Base-by-base conservation (phyloP, 2,888 invertebrate genomes). In the Actias luna region DNA sequence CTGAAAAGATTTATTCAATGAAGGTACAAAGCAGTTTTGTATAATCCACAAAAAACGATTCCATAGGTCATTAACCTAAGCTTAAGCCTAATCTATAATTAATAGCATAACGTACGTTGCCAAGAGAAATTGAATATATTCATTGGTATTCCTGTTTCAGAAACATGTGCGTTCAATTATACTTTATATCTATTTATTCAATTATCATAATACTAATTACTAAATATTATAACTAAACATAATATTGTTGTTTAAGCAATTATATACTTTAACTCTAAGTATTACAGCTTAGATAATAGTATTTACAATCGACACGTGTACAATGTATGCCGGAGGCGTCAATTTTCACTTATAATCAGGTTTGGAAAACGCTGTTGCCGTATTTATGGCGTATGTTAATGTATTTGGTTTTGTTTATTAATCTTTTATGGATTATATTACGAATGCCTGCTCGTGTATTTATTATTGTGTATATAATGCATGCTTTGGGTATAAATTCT, bases 311-410 rank as follows among this genome's bases (percentile, higher is more conserved):
- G 55, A 16, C 55, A 55, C 29, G 55, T 55, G 55, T 55, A 55
- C n/a, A 29, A 29, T 55, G 55, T 55, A 29, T 55, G 29, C 29
- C 55, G n/a, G 3, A 18, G 29, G 29, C 55, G n/a, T 55, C 55
- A 55, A 55, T 55, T 55, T 55, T 55, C 55, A 55, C 55, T 55
- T 55, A 2, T 29, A 27, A 55, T 55, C n/a, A 7, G 29, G 29
- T 18, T 55, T 29, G 27, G n/a, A 55, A 29, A 27, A 55, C 29
- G 29, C 55, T n/a, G 29, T 55, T 55, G n/a, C 55, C 16, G 29
- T 29, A n/a, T n/a, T 55, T 29, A 55, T 55, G n/a, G 5, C 55
- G 29, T 29, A 16, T 55, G 55, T 18, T 55, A 29, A n/a, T 29
- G 29, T 50, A 50, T 55, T 55, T 55, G 29, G 29, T 55, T 55